These are phyloP conservation scores for Botia almorhae DNA, from an alignment of 2,797 vertebrate species.

Conservation along the genomic window DNA sequence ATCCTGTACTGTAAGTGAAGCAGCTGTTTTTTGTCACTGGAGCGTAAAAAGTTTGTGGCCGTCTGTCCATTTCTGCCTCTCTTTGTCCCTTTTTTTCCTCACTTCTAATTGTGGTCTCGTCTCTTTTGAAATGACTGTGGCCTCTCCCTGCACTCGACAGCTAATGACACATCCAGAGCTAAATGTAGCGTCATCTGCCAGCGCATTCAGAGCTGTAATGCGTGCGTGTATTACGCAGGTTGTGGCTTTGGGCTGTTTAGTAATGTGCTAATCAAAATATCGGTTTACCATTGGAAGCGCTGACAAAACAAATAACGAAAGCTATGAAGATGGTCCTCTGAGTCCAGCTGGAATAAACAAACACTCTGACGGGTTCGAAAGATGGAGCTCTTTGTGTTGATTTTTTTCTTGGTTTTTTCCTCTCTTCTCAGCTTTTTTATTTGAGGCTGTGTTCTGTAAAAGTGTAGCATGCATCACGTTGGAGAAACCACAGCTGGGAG, in stretches of 20 bases:
- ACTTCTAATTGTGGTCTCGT: not conserved
- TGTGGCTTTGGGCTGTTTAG: conserved; percentile 54
- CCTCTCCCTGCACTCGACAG: conserved; percentile 27
- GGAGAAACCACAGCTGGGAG: conserved; percentile 24
- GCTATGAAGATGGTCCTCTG: conserved; percentile 62
- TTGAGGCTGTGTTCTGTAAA: conserved; percentile 13
- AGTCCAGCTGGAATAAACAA: conserved; percentile 62
- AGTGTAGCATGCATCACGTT: conserved; percentile 15
- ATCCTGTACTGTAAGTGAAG: conserved; percentile 54
- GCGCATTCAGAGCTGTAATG: conserved; percentile 47
- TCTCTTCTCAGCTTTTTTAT: conserved; percentile 22
- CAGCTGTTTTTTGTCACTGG: conserved; percentile 55
- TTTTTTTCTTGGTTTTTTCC: conserved; percentile 19
- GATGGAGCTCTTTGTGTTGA: conserved; percentile 50
- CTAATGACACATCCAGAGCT: conserved; percentile 20
- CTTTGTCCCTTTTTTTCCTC: not conserved
- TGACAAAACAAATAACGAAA: conserved; percentile 64
- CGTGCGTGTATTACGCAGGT: conserved; percentile 48
- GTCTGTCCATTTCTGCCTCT: conserved; percentile 16
- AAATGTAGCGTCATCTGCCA: conserved; percentile 21
- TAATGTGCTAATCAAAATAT: conserved; percentile 68
- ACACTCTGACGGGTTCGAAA: conserved; percentile 63
- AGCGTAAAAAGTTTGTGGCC: conserved; percentile 47
- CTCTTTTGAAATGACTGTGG: conserved; percentile 30
- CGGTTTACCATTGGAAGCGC: conserved; percentile 58